These are phyloP conservation scores for Callocephalon fimbriatum DNA, from an alignment of 2,113 vertebrate species.

Conservation along the genomic window DNA sequence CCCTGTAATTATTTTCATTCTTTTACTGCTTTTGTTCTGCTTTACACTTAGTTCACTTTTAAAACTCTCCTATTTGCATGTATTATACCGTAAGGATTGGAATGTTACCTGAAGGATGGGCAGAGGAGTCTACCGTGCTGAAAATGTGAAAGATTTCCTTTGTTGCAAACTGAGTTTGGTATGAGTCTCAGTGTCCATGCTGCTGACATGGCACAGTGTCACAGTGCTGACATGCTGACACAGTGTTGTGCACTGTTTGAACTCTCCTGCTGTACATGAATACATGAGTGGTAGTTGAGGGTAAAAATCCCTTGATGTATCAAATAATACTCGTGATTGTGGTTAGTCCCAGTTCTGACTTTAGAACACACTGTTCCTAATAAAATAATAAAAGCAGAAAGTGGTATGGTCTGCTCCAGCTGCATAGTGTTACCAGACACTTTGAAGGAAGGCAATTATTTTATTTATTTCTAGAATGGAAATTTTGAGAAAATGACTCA, in stretches of 20 bases:
- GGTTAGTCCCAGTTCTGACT: not conserved
- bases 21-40: not conserved
- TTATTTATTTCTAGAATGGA: not conserved
- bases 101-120: not conserved
- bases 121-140: not conserved
- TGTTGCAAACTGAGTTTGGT: not conserved
- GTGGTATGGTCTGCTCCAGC: not conserved
- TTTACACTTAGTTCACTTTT: not conserved
- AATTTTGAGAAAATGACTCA: not conserved
- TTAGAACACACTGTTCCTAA: not conserved
- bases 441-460: not conserved
- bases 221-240: not conserved
- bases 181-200: not conserved
- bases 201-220: not conserved
- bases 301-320: not conserved
- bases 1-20: not conserved
- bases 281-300: not conserved
- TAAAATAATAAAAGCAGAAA: not conserved
- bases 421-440: not conserved
- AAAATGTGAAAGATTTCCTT: constrained; percentile 37
- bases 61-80: not conserved
- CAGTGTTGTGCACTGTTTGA: not conserved
- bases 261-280: not conserved
- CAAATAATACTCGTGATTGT: not conserved
- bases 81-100: not conserved